Evolutionary conservation across 2,888 invertebrate genomes (phyloP), one percentile per base, ranked within the genome.

Genomic region (Drosophila putrida): DNA sequence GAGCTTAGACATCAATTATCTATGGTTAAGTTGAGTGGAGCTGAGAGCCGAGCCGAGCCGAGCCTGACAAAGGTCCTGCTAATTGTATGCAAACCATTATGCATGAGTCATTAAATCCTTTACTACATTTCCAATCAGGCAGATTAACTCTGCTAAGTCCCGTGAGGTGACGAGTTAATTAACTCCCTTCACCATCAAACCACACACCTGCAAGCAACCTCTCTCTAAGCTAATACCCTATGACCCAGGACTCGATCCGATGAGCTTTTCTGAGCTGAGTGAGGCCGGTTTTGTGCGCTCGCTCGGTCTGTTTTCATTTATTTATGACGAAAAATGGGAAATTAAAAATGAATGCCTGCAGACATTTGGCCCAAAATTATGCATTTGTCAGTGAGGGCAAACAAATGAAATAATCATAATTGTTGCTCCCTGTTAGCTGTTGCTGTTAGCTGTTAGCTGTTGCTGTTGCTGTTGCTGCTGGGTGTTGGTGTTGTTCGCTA

Each of bases 331-430:
- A 82, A 81, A 80, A 85, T 85, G 82, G 58, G 73, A 81, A 85
- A 85, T 81, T 82, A 81, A 85, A 85, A 76, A 76, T 85, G 70
- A 15, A 81, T 85, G 77, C 82, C 85, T 76, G 68, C 62, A 60
- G 59, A 27, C 57, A 73, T 61, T 72, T 57, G 51, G 38, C 50
- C 50, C 50, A 60, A 61, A 67, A 61, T 39, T 46, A 62, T 62
- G 63, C 60, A 57, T 47, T 55, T 39, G 28, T 13, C 54, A 51
- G 41, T 10, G 55, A 35, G 43, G 4, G 46, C 35, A 63, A 67
- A 50, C 71, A 63, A 70, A 73, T 73, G 46, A 78, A 81, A 81
- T 71, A 84, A 78, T 60, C 64, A 84, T 84, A 71, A 84, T 78
- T 75, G 81, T 50, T 43, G 54, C 35, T 55, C 4, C 25, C 43